Conservation (phyloP, 30 jellyfish, hydroid and myxozoan species). For the Pelagia noctiluca region DNA sequence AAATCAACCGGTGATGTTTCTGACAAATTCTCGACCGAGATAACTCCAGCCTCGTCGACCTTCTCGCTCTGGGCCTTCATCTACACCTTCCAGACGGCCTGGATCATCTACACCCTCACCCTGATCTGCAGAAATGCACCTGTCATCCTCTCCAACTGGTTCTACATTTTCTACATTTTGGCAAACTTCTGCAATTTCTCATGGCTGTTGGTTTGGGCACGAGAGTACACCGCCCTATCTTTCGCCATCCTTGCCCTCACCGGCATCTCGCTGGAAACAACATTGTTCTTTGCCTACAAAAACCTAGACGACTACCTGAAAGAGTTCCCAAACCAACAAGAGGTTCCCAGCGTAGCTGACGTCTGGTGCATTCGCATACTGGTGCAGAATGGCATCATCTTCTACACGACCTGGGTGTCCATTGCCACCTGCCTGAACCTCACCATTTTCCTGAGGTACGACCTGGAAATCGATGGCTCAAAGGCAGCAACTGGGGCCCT, state of each 20-base stretch:
- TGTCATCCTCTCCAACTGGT: slow-evolving; percentile 55
- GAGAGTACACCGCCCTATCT: slow-evolving; percentile 60
- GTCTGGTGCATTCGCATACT: slow-evolving; percentile 75
- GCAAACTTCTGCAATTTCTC: slow-evolving; percentile 45
- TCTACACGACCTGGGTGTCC: slow-evolving; percentile 70
- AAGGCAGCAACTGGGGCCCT: slow-evolving; percentile 69
- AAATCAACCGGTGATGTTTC: slow-evolving; percentile 73
- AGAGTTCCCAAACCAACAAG: slow-evolving; percentile 18
- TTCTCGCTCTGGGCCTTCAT: slow-evolving; percentile 84
- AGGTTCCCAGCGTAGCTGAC: slow-evolving; percentile 37
- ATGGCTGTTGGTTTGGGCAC: slow-evolving; percentile 82
- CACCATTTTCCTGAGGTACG: slow-evolving; percentile 45
- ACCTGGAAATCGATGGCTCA: slow-evolving; percentile 52
- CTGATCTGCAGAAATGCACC: slow-evolving; percentile 72
- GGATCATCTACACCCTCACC: slow-evolving; percentile 79
- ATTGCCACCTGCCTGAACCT: slow-evolving; percentile 65
- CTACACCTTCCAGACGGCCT: slow-evolving; percentile 57
- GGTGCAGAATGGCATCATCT: slow-evolving; percentile 76
- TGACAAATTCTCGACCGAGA: slow-evolving; percentile 32
- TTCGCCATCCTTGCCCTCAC: slow-evolving; percentile 64
- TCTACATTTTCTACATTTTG: slow-evolving; percentile 56
- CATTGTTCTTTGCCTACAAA: slow-evolving; percentile 49
- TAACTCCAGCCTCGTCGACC: slow-evolving; percentile 79
- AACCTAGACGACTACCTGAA: slow-evolving; percentile 43
- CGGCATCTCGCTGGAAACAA: slow-evolving; percentile 49